These are phyloP conservation scores for Torymus aiolomorphi DNA, from an alignment of 2,888 invertebrate species.

Conservation along the genomic window DNA sequence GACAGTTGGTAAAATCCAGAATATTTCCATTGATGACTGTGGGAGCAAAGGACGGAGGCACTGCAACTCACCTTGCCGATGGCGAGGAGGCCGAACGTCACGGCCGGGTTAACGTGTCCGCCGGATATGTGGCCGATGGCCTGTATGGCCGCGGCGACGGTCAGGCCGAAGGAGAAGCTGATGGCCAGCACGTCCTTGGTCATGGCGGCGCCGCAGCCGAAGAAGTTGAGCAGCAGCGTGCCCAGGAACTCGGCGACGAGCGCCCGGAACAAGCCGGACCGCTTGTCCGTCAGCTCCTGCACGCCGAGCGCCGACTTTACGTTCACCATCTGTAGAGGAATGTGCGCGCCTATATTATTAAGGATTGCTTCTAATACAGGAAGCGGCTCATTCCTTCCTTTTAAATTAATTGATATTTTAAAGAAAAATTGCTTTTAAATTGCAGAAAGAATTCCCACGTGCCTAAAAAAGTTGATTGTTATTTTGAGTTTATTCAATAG, in stretches of 20 bases:
- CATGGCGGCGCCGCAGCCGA: slow-evolving; percentile 88
- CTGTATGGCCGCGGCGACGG: slow-evolving; percentile 89
- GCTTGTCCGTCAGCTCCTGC: slow-evolving; percentile 84
- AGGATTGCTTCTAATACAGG: no score
- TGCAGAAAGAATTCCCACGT: no score
- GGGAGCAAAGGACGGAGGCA: no score
- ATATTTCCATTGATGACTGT: no score
- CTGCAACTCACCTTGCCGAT: slow-evolving; percentile 80
- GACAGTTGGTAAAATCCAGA: no score
- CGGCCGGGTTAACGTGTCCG: slow-evolving; percentile 95
- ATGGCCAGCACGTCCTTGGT: slow-evolving; percentile 82
- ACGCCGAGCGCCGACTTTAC: slow-evolving; percentile 82
- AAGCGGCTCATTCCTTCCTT: no score
- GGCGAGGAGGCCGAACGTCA: slow-evolving; percentile 87
- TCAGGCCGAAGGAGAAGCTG: slow-evolving; percentile 89
- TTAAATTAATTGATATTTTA: no score
- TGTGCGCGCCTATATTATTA: no score
- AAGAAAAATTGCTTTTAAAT: no score
- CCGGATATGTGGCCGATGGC: slow-evolving; percentile 92
- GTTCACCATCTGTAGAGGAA: slow-evolving; percentile 77
- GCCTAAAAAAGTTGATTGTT: no score
- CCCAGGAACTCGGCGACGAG: slow-evolving; percentile 92
- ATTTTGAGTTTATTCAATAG: no score
- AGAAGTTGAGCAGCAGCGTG: slow-evolving; percentile 90
- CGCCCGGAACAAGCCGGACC: slow-evolving; percentile 85